Evolutionary conservation across 2,113 vertebrate genomes (phyloP), one percentile per base, ranked within the genome.

Genomic region (Sceloporus undulatus): DNA sequence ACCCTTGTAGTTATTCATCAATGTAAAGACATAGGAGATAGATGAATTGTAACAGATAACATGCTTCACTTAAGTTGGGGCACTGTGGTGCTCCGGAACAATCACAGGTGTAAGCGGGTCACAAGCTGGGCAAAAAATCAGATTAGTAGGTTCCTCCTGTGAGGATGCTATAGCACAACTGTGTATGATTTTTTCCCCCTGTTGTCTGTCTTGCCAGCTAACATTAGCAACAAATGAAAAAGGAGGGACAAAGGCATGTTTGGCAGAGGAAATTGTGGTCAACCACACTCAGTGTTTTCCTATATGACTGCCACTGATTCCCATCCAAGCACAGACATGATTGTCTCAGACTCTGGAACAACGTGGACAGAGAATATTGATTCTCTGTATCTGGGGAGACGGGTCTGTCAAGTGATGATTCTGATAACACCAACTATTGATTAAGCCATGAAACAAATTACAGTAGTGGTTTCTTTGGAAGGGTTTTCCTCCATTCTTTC

Each of bases 181-280:
- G 73, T 91, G 78, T 89, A 87, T 79, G 93, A 94, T 90, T 93
- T 86, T 86, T 38, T 18, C 56, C 48, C 14, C 34, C 14, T 85
- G 48, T 71, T 90, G 82, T 42, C 56, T 16, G 25, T 3, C 59
- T 90, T 86, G 66, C 92, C 91, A 74, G 66, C 85, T 62, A 88
- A 88, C 82, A 1, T 86, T 93, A 94, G 4, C 59, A 93, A 73
- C 82, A 89, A 94, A 93, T 89, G n/a, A 87, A 88, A 82, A 16
- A 90, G 82, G 87, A 92, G 78, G 86, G 87, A 89, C 27, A 78
- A 48, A 94, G 76, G 84, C 81, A 76, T 77, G 56, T 88, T 92
- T 83, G 18, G 91, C 87, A 74, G 66, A 70, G 88, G 91, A 94
- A 95, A 95, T 86, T 42, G 5, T 85, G 84, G 78, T 59, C 81